Evolutionary conservation across 2,797 vertebrate genomes (phyloP).

Genomic region (Sebastes flavidus): DNA sequence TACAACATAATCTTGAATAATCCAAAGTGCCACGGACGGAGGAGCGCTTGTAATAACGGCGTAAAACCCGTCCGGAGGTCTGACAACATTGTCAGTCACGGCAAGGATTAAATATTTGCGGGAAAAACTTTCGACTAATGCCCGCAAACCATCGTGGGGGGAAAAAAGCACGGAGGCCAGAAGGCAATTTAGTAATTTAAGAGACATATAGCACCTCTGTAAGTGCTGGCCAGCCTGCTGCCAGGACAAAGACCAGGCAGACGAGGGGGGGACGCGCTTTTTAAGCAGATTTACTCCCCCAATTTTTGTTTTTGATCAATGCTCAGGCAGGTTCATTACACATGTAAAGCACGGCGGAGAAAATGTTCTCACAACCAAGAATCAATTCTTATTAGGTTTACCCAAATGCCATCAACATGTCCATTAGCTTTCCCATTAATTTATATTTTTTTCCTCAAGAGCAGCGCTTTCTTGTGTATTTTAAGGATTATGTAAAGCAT

Average conservation of each 20-base stretch:
- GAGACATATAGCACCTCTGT: slow-evolving; percentile 72
- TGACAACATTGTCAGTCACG: slow-evolving; percentile 91
- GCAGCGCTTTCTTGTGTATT: slow-evolving; percentile 60
- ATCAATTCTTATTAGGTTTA: slow-evolving; percentile 78
- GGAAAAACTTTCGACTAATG: slow-evolving; percentile 78
- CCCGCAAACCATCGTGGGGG: slow-evolving; percentile 48
- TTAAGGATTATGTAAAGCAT: slow-evolving; percentile 80
- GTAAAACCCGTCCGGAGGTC: slow-evolving; percentile 88
- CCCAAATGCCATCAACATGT: slow-evolving; percentile 76
- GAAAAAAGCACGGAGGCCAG: slow-evolving; percentile 41
- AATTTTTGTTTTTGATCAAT: slow-evolving; percentile 78
- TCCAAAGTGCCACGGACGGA: slow-evolving; percentile 97
- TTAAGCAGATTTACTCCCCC: slow-evolving; percentile 80
- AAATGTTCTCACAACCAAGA: slow-evolving; percentile 61
- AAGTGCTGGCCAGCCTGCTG: slow-evolving; percentile 66
- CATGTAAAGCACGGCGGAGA: slow-evolving; percentile 67
- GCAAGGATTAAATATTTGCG: slow-evolving; percentile 83
- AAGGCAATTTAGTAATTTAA: slow-evolving; percentile 76
- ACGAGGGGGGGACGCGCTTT: slow-evolving; percentile 43
- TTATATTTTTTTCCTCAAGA: slow-evolving; percentile 55
- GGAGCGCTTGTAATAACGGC: slow-evolving; percentile 86
- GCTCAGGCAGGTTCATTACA: slow-evolving; percentile 77
- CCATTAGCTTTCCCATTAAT: slow-evolving; percentile 76
- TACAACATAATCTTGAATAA: slow-evolving; percentile 99
- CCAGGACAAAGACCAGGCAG: slow-evolving; percentile 71